These are phyloP conservation scores for Pampusana beccarii DNA, from an alignment of 2,113 vertebrate genomes.

Conservation along the genomic window DNA sequence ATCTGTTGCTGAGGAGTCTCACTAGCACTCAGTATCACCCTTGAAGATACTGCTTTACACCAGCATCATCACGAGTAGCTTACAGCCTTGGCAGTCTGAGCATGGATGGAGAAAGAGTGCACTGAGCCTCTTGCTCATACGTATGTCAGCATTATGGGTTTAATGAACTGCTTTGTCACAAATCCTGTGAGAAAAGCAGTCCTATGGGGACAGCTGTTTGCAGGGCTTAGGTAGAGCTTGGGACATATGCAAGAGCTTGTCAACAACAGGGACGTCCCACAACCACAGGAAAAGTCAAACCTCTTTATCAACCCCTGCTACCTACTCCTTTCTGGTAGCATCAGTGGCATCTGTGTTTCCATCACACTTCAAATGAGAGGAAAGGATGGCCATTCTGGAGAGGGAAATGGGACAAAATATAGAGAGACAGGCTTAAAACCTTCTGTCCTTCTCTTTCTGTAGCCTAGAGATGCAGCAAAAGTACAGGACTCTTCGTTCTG, in stretches of 20 bases:
- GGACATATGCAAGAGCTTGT: not conserved
- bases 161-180: not conserved
- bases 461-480: not conserved
- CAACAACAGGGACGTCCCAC: not conserved
- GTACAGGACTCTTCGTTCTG: not conserved
- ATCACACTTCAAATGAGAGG: not conserved
- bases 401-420: not conserved
- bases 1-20: not conserved
- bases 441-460: not conserved
- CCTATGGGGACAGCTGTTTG: not conserved
- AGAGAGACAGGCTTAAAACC: not conserved
- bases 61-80: not conserved
- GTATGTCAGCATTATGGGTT: not conserved
- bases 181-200: not conserved
- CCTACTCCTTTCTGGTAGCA: not conserved
- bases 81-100: not conserved
- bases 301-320: not conserved
- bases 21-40: not conserved
- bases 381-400: not conserved
- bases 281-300: not conserved
- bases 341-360: accelerated
- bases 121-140: not conserved
- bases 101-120: not conserved
- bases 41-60: not conserved
- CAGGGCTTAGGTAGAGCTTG: not conserved